Evolutionary conservation across 2,888 invertebrate species (phyloP), one percentile per base, ranked within the genome.

Genomic region (Teleogryllus oceanicus): DNA sequence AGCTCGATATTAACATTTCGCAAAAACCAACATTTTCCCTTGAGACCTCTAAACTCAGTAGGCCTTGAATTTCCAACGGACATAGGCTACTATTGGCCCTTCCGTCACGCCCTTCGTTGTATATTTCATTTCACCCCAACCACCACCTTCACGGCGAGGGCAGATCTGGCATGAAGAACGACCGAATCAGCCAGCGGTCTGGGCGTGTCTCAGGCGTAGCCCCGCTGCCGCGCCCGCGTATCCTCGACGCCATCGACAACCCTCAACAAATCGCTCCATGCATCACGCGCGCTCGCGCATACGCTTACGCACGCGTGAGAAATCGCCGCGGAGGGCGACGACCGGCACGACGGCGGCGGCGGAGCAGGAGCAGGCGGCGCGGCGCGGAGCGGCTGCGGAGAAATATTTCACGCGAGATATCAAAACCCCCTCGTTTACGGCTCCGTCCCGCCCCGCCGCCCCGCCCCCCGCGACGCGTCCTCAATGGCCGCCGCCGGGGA

Each of bases 371-470:
- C 16, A 11, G 62, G n/a, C 62, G 16, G 10, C 4, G 8, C 62
- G 13, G 16, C 24, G 24, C n/a, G 16, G 10, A 5, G n/a, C 62
- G 13, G 16, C n/a, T 10, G 62, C 62, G 16, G 16, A 62, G 16
- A 62, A 62, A 62, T 62, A 62, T 62, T 62, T 62, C 62, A 62
- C n/a, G 16, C 16, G 62, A 18, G 16, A 62, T 62, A 62, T 62
- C 62, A 62, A 62, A 62, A 62, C 62, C 62, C 62, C 62, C n/a
- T 62, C 62, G 62, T 62, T 62, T 62, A 62, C 62, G 62, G n/a
- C 62, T 1, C n/a, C 62, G n/a, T 13, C 62, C n/a, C 16, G 12
- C 16, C 51, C 51, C 51, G 16, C 11, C 16, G 11, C 11, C 51
- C 51, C 51, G 12, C 51, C 16, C 51, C 16, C 51, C 51, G 12